These are phyloP conservation scores for Siphamia tubifer DNA, from an alignment of 2,113 vertebrate genomes.

Conservation along the genomic window DNA sequence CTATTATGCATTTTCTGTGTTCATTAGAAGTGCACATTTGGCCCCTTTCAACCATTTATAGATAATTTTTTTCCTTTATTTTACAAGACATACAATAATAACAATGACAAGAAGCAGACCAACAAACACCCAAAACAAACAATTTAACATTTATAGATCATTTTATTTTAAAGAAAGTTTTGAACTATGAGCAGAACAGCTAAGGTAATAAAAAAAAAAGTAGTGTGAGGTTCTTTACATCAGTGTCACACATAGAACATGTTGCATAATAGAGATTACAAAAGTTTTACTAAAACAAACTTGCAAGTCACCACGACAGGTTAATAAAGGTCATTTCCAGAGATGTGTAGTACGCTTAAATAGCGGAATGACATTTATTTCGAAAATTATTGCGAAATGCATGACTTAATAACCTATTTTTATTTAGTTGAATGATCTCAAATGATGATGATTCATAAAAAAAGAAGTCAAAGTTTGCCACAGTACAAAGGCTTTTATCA, in stretches of 20 bases:
- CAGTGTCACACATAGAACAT: not conserved
- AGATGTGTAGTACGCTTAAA: not conserved
- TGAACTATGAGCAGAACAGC: too few species aligned
- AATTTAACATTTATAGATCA: too few species aligned
- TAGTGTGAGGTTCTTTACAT: not conserved
- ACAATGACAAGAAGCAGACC: too few species aligned
- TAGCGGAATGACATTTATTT: not conserved
- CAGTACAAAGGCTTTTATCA: not conserved
- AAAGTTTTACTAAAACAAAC: not conserved
- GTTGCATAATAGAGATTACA: slow-evolving; percentile 19
- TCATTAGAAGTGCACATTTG: too few species aligned
- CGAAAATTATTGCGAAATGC: not conserved
- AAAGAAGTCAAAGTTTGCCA: not conserved
- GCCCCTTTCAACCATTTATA: too few species aligned
- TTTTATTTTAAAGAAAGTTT: too few species aligned
- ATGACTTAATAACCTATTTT: not conserved
- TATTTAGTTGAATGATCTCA: not conserved
- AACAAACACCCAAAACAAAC: too few species aligned
- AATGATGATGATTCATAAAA: not conserved
- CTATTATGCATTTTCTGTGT: too few species aligned
- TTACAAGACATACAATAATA: too few species aligned
- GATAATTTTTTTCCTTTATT: too few species aligned
- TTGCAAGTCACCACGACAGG: not conserved
- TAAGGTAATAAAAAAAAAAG: too few species aligned
- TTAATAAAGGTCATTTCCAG: not conserved